Conservation (phyloP, 2,797 vertebrate species). For the Pantherophis alleghaniensis region DNA sequence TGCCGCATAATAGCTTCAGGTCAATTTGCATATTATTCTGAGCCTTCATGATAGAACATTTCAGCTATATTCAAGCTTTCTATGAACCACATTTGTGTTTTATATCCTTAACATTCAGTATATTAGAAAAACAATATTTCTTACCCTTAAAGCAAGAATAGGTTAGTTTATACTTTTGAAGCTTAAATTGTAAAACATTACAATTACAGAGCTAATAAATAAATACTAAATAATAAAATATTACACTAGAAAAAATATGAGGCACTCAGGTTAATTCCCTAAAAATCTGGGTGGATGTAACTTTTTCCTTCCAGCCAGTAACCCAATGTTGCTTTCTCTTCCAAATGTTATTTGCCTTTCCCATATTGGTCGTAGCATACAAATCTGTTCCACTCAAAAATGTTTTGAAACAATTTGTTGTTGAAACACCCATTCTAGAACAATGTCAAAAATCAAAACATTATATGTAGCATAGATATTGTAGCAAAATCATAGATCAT, state of each 20-base stretch:
- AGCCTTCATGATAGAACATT: not conserved
- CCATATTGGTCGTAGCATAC: not conserved
- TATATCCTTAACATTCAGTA: not conserved
- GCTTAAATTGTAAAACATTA: not conserved
- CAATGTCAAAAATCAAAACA: not conserved
- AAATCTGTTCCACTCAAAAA: not conserved
- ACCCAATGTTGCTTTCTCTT: not conserved
- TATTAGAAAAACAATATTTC: not conserved
- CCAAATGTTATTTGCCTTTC: not conserved
- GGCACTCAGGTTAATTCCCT: not conserved
- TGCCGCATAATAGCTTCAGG: not conserved
- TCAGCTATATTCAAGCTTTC: not conserved
- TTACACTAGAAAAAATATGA: not conserved
- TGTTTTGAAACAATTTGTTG: not conserved
- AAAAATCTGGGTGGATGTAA: not conserved
- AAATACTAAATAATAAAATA: not conserved
- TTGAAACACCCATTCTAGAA: not conserved
- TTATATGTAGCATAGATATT: not conserved
- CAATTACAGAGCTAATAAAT: not conserved
- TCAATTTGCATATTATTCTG: slow-evolving; percentile 2
- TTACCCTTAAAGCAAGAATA: not conserved
- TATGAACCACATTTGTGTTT: not conserved
- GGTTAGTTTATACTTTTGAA: not conserved
- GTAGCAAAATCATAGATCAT: not conserved
- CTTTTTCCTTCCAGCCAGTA: not conserved